Base-by-base conservation (phyloP, 2,888 invertebrate species). In the Chaitophorus viminalis region DNA sequence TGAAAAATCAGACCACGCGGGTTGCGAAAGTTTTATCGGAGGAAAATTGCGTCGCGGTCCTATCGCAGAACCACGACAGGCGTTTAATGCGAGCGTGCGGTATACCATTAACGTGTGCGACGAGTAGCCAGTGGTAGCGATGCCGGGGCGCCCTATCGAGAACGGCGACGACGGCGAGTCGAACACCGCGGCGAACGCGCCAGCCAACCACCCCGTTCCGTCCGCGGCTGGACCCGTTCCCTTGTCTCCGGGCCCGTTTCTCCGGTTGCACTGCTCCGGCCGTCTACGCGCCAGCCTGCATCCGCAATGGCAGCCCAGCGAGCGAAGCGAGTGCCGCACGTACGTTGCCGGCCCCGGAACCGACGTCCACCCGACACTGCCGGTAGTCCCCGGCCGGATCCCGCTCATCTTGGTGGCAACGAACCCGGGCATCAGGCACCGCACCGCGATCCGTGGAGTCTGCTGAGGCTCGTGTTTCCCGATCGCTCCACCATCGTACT, bases 381-480 rank as follows among this genome's bases (percentile, higher is more conserved):
- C n/a, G 21, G 29, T 29, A 3, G n/a, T 65, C 8, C 65, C n/a
- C 29, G 54, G 9, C 8, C 94, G 93, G 88, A 97, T 95, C 90
- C 96, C 95, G 18, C 96, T 95, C 96, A 97, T 96, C 91, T 98
- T 98, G 0, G 98, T 97, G 46, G 96, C 96, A 0, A 98, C 98
- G 90, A 95, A 96, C 3, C 96, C 97, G 0, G 98, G 98, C 88
- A 95, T 92, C 0, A 98, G 93, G 91, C 95, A 95, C 92, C 98
- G 97, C 14, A 97, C 92, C 8, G 94, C 93, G 36, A 97, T 94
- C 1, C 96, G 96, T 75, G 60, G 60, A 1, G 21, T 60, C 25
- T 25, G 21, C 60, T 1, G 93, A 92, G 90, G 2, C 11, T 11
- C 4, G 3, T 39, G 25, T 1, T 60, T 60, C 68, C 9, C 21